These are phyloP conservation scores for Polyommatus iphigenia DNA, from an alignment of 2,888 invertebrate species.

Conservation along the genomic window DNA sequence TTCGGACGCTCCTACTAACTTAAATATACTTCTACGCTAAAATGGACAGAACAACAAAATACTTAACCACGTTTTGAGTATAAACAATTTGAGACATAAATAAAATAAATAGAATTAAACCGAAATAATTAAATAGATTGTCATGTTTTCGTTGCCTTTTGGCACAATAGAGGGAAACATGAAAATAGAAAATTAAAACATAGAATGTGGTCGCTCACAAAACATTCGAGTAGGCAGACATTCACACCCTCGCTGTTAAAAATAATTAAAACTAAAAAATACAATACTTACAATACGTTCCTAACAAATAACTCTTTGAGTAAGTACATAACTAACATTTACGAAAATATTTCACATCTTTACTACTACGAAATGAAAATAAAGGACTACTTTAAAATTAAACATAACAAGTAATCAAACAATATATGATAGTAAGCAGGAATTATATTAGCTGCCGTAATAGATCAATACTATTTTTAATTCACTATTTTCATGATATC, in stretches of 20 bases:
- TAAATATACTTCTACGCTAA: constrained; percentile 35
- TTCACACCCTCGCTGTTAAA: not conserved
- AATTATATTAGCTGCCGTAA: not conserved
- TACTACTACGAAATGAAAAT: not conserved
- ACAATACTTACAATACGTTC: not conserved
- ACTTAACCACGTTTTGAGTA: constrained; percentile 31
- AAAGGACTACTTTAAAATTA: not conserved
- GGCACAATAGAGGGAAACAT: constrained; percentile 61
- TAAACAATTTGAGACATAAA: constrained; percentile 42
- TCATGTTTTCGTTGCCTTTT: constrained; percentile 69
- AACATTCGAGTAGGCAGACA: constrained; percentile 46
- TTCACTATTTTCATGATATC: constrained; percentile 15
- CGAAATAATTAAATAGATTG: constrained; percentile 58
- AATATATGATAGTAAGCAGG: not conserved
- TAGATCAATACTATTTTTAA: constrained; percentile 13
- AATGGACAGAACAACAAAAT: constrained; percentile 41
- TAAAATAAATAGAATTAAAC: constrained; percentile 67
- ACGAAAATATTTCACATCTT: constrained; percentile 22
- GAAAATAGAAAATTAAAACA: constrained; percentile 44
- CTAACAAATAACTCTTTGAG: constrained; percentile 19
- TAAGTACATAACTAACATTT: not conserved
- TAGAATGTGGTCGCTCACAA: constrained; percentile 30
- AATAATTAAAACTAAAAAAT: constrained; percentile 1
- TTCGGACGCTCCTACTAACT: constrained; percentile 37
- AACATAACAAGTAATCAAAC: not conserved